Conservation (phyloP, 2,113 vertebrate species). For the Rhizomys pruinosus region DNA sequence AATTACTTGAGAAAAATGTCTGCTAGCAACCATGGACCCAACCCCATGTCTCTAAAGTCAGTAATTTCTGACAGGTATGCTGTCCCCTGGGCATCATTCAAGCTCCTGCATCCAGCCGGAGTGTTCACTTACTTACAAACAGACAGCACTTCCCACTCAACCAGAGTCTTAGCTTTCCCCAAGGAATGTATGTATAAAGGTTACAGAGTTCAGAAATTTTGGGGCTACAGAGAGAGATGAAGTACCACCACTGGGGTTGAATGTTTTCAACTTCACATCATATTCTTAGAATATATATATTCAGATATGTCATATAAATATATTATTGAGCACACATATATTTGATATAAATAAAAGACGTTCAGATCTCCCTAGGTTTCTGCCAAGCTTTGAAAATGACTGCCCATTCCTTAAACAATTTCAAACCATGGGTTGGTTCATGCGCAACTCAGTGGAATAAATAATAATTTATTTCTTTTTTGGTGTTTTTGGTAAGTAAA, state of each 20-base stretch:
- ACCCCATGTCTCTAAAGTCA: neutral
- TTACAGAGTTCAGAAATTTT: neutral
- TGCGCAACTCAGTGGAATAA: neutral
- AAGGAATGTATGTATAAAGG: neutral
- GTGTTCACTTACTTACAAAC: neutral
- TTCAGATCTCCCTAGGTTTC: neutral
- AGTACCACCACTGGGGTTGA: neutral
- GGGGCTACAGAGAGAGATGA: neutral
- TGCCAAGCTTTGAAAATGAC: neutral
- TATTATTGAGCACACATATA: neutral
- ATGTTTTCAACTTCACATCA: neutral
- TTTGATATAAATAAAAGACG: neutral
- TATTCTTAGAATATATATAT: neutral
- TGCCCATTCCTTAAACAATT: neutral
- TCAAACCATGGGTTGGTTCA: neutral
- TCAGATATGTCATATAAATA: neutral
- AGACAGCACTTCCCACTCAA: neutral
- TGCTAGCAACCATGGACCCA: neutral
- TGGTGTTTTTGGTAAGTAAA: constrained; percentile 21
- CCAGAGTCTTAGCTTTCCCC: neutral
- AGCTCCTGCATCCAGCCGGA: neutral
- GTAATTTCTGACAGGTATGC: neutral
- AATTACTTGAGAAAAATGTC: neutral
- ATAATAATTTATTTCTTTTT: constrained; percentile 18
- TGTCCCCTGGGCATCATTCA: neutral